Percentiles rank a stretch among this genome's conserved stretches.
Conservation (phyloP, 2,888 invertebrate genomes). For the Lobophora halterata region DNA sequence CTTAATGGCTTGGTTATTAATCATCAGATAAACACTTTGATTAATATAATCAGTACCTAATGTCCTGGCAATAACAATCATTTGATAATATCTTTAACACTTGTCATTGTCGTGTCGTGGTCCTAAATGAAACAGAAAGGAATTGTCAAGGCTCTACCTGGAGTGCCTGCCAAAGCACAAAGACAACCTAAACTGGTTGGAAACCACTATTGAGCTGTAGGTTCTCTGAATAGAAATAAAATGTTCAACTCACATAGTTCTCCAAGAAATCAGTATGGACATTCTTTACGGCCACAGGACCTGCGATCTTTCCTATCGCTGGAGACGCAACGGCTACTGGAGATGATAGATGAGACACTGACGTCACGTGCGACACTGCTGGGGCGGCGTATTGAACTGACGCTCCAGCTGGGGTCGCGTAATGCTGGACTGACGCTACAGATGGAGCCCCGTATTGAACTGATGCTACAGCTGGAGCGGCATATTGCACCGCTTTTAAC, state of each 20-base stretch:
- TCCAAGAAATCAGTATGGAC: conserved; percentile 82
- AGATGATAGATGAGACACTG: conserved; percentile 34
- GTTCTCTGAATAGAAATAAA: too few relatives aligned
- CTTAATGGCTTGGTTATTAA: too few relatives aligned
- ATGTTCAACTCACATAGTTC: conserved; percentile 79
- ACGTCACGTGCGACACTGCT: conserved; percentile 22
- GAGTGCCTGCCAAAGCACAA: too few relatives aligned
- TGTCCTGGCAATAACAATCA: too few relatives aligned
- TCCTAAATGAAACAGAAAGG: too few relatives aligned
- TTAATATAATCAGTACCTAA: too few relatives aligned
- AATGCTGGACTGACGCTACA: conserved; percentile 34
- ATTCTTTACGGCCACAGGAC: conserved; percentile 70
- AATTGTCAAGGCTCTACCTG: too few relatives aligned
- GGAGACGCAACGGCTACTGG: conserved; percentile 37
- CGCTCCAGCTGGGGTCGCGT: conserved; percentile 30
- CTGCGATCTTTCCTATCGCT: conserved; percentile 31
- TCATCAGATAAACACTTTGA: too few relatives aligned
- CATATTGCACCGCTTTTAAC: conserved; percentile 28
- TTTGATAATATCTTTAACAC: too few relatives aligned
- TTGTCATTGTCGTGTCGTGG: too few relatives aligned
- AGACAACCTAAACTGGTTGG: too few relatives aligned
- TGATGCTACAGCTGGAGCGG: conserved; percentile 46
- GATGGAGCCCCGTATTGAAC: conserved; percentile 31
- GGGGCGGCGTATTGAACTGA: conserved; percentile 40
- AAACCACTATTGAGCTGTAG: too few relatives aligned